Base-by-base conservation (phyloP, 35 echinoderm and acorn worm species). In the Heliocidaris tuberculata region DNA sequence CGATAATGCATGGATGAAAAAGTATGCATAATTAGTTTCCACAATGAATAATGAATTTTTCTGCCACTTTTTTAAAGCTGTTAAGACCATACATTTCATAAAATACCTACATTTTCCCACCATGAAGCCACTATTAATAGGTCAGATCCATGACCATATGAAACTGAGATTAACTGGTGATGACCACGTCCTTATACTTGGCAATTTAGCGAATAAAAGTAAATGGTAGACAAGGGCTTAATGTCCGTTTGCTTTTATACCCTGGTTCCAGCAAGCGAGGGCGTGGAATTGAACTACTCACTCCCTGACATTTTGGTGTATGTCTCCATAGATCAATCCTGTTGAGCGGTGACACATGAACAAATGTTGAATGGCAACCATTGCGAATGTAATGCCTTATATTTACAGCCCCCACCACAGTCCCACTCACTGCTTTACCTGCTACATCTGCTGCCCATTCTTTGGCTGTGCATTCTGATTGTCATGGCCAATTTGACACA, bases 351-450 rank as follows among this genome's bases (percentile, higher is more conserved):
- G 65, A 78, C 65, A 78, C 21, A 24, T 78, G 65, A 78, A 78
- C 65, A 78, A 78, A 78, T 78, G 65, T 78, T 78, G 65, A 78
- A 78, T 78, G 65, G 65, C 65, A 78, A 78, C 65, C 65, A 78
- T 78, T 27, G 65, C 65, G 19, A 78, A 78, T 78, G 65, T 78
- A 24, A 78, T 78, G 65, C 65, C 65, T 78, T 78, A 5, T 24
- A 78, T 78, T 78, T 78, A 78, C 65, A 78, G 27, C 65, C 65
- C 65, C 65, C 65, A 24, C 19, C 65, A 78, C 65, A 78, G 65
- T 78, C 65, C 65, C 65, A 78, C 65, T 78, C n/a, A 78, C 65
- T 78, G 65, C 65, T 78, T 78, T 78, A 78, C 65, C 65, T 78
- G 65, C 65, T 78, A 78, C 65, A 78, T 78, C 65, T 78, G 65